These are phyloP conservation scores for Anguilla pacifica DNA, from an alignment of 2,797 vertebrate species.

Conservation along the genomic window DNA sequence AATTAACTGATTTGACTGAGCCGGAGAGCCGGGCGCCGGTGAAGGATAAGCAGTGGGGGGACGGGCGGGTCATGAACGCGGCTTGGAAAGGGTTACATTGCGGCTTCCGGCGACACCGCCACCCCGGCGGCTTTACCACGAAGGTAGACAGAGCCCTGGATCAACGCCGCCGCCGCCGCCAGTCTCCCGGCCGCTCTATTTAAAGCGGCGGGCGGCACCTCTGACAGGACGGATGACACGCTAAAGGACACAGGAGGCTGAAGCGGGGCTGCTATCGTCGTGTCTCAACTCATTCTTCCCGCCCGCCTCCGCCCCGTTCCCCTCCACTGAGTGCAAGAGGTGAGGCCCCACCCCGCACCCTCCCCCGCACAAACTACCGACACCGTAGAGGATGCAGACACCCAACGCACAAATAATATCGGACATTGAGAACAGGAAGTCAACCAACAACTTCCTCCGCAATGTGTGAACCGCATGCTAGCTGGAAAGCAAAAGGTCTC, in stretches of 20 bases:
- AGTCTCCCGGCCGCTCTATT: background rate
- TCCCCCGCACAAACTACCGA: background rate
- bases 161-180: background rate
- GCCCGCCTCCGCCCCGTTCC: background rate
- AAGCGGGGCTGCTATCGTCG: background rate
- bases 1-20: conserved; percentile 40
- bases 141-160: background rate
- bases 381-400: background rate
- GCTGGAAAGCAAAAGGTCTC: background rate
- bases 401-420: background rate
- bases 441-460: background rate
- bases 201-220: background rate
- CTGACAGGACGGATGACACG: background rate
- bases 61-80: conserved; percentile 8
- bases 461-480: background rate
- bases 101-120: background rate
- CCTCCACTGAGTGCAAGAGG: background rate
- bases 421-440: conserved; percentile 11
- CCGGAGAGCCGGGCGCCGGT: conserved; percentile 32
- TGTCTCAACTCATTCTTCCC: background rate
- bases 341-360: background rate
- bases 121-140: background rate
- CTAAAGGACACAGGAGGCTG: background rate
- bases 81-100: conserved; percentile 25
- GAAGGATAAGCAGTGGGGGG: conserved; percentile 6